Evolutionary conservation across 2,113 vertebrate species (phyloP).

Genomic region (Dromiciops gliroides): DNA sequence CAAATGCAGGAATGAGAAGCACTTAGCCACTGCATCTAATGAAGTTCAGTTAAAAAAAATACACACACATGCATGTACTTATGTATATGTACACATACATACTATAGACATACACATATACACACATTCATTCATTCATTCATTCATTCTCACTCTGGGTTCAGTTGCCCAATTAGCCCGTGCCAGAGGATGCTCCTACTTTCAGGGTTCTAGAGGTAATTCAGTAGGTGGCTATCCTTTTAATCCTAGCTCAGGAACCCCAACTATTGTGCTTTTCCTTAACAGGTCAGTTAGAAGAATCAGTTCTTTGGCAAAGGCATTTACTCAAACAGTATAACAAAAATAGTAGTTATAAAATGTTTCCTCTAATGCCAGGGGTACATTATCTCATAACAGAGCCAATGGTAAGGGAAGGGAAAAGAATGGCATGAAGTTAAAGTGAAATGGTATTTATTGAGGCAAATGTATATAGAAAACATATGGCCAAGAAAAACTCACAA

Average conservation of each 20-base stretch:
- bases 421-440: background rate
- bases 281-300: background rate
- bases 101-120: background rate
- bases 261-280: background rate
- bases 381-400: background rate
- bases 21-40: background rate
- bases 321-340: background rate
- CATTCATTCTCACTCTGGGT: background rate
- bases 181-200: background rate
- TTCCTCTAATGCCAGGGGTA: background rate
- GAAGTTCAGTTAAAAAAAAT: background rate
- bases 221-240: background rate
- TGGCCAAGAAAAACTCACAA: background rate
- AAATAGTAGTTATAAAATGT: background rate
- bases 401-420: background rate
- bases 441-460: background rate
- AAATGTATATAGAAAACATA: background rate
- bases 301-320: background rate
- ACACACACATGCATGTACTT: background rate
- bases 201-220: background rate
- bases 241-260: background rate
- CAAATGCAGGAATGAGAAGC: too few species aligned
- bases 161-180: background rate
- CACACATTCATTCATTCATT: too few species aligned
- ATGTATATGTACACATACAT: background rate